phyloP scores from a whole-genome alignment of 2,113 vertebrate genomes.

The Oenanthe oenanthe region DNA sequence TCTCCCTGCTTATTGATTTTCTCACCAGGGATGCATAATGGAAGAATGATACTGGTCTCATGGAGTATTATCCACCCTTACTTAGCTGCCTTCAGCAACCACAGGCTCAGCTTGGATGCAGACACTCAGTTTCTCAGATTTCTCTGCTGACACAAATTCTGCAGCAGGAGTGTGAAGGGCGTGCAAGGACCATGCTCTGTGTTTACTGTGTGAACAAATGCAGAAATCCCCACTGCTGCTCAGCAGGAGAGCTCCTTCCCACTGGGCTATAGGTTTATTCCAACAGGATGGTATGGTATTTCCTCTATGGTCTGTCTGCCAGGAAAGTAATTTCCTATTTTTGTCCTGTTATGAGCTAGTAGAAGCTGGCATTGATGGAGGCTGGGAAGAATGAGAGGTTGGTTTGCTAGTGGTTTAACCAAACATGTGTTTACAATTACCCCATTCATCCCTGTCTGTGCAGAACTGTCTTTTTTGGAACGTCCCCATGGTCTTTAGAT shows the following conservation, averaged over 20 bases:
- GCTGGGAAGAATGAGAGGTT: slow-evolving; percentile 44
- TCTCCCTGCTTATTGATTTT: slow-evolving; percentile 9
- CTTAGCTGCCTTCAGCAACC: not conserved
- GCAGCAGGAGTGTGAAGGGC: not conserved
- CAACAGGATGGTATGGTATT: slow-evolving; percentile 30
- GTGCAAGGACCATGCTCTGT: not conserved
- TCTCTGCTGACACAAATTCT: slow-evolving; percentile 1
- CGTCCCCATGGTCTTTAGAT: not conserved
- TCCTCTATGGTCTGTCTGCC: slow-evolving; percentile 33
- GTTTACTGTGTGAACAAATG: not conserved
- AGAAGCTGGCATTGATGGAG: slow-evolving; percentile 36
- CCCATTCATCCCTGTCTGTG: slow-evolving; percentile 38
- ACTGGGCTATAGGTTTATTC: slow-evolving; percentile 3
- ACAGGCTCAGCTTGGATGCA: not conserved
- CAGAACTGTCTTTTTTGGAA: slow-evolving; percentile 55
- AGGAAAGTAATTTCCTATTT: slow-evolving; percentile 54
- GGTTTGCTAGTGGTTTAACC: slow-evolving; percentile 53
- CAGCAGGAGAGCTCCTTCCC: not conserved
- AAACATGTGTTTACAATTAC: slow-evolving; percentile 68
- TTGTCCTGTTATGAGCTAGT: slow-evolving; percentile 29
- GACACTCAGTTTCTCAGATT: not conserved
- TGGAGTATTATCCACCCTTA: not conserved
- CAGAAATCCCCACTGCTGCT: not conserved
- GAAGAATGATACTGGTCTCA: slow-evolving; percentile 13
- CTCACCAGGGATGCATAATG: slow-evolving; percentile 15